Conservation (phyloP, 1,140 invertebrate species). For the Zaprionus inermis region DNA sequence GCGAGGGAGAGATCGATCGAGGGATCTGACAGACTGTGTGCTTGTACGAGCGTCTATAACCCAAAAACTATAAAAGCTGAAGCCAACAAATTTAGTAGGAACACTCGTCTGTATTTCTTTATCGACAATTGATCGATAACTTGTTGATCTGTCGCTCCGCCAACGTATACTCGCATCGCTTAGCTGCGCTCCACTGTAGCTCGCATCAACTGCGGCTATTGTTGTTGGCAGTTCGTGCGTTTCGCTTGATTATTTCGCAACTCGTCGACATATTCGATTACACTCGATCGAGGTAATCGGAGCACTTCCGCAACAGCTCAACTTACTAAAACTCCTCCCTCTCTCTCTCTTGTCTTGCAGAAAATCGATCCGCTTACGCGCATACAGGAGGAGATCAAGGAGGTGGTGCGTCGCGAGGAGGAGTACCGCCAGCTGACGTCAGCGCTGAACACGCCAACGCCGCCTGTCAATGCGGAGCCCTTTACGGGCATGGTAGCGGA, state of each 20-base stretch:
- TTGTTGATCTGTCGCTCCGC: not conserved
- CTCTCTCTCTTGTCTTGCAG: constrained; percentile 61
- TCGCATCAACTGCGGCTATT: not conserved
- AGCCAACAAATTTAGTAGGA: no score
- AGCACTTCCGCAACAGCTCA: constrained; percentile 47
- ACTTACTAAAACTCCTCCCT: constrained; percentile 5
- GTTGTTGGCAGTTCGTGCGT: constrained; percentile 13
- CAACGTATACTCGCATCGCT: not conserved
- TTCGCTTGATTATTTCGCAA: constrained; percentile 19
- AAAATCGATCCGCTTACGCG: constrained; percentile 87
- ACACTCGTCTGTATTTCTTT: no score
- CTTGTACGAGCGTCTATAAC: no score
- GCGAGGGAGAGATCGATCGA: no score
- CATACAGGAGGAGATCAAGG: constrained; percentile 89
- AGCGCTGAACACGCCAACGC: constrained; percentile 52
- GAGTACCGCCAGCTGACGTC: constrained; percentile 87
- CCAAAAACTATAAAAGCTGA: no score
- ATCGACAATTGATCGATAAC: not conserved
- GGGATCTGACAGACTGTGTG: no score
- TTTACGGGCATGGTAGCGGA: constrained; percentile 60
- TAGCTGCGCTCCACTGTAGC: constrained; percentile 15
- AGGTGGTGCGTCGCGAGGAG: constrained; percentile 88
- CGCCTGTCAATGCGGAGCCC: constrained; percentile 30
- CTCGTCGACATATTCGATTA: constrained; percentile 49
- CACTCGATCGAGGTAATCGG: constrained; percentile 45